Percentiles rank a stretch among this genome's conserved stretches.
Conservation (phyloP, 2,797 vertebrate species). For the Paramormyrops hopkinsi region DNA sequence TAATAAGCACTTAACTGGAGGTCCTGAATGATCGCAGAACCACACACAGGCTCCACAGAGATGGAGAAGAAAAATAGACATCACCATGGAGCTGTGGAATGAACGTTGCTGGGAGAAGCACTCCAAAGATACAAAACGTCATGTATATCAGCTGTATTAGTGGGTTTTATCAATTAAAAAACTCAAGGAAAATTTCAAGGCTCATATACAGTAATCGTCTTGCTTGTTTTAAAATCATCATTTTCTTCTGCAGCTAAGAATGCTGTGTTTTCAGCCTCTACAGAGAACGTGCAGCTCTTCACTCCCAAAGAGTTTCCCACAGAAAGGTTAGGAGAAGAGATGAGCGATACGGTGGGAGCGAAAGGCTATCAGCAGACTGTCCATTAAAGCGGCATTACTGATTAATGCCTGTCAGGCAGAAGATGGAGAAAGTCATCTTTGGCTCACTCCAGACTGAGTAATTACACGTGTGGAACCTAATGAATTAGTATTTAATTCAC, state of each 20-base stretch:
- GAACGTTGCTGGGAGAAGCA: not conserved
- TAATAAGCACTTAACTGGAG: constrained; percentile 44
- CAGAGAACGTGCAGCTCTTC: constrained; percentile 44
- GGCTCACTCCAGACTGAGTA: not conserved
- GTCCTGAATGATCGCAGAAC: constrained; percentile 42
- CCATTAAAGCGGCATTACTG: constrained; percentile 1
- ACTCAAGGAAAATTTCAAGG: not conserved
- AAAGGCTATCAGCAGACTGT: constrained; percentile 8
- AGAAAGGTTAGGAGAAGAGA: not conserved
- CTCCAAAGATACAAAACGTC: not conserved
- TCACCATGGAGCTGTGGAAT: not conserved
- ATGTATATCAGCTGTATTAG: not conserved
- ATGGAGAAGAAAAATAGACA: constrained; percentile 44
- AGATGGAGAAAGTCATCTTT: not conserved
- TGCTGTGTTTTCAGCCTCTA: not conserved
- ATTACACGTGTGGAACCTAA: not conserved
- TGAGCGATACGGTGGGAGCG: not conserved
- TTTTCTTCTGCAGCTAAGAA: not conserved
- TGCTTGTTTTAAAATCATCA: not conserved
- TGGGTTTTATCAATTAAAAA: not conserved
- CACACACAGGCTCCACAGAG: constrained; percentile 49
- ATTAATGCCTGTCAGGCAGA: constrained; percentile 7
- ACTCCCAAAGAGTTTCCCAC: not conserved
- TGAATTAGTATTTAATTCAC: not conserved
- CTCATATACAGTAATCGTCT: not conserved